These are phyloP conservation scores for Lutjanus campechanus DNA, from an alignment of 2,797 vertebrate genomes.

Conservation along the genomic window DNA sequence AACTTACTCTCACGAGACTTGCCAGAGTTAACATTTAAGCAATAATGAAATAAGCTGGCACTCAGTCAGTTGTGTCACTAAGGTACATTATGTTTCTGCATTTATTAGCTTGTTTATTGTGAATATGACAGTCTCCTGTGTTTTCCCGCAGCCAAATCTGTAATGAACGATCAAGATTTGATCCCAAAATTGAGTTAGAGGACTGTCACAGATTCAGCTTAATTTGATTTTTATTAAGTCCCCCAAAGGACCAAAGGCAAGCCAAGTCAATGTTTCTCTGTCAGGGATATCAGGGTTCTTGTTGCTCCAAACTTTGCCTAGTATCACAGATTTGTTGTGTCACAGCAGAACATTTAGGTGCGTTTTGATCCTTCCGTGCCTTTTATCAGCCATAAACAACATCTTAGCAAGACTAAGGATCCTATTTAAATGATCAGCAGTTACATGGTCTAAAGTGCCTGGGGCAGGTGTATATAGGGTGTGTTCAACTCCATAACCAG, in stretches of 20 bases:
- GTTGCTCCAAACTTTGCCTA: slow-evolving; percentile 1
- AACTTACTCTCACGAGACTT: neutral
- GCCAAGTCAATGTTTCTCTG: neutral
- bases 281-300: neutral
- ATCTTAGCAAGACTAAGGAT: neutral
- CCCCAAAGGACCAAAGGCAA: neutral
- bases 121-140: neutral
- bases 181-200: slow-evolving; percentile 7
- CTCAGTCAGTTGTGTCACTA: neutral
- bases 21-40: slow-evolving; percentile 11
- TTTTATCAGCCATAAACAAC: neutral
- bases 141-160: slow-evolving; percentile 2
- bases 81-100: slow-evolving; percentile 6
- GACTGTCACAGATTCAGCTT: neutral
- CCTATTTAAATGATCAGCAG: no score
- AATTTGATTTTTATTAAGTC: slow-evolving; percentile 1
- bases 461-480: no score
- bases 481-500: no score
- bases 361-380: neutral
- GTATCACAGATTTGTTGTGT: slow-evolving; percentile 8
- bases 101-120: slow-evolving; percentile 2
- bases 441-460: no score
- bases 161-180: slow-evolving; percentile 20
- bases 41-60: neutral
- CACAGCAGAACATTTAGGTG: neutral